Evolutionary conservation across 2,113 vertebrate genomes (phyloP), one percentile per base, ranked within the genome.

Genomic region (Oceanites oceanicus): DNA sequence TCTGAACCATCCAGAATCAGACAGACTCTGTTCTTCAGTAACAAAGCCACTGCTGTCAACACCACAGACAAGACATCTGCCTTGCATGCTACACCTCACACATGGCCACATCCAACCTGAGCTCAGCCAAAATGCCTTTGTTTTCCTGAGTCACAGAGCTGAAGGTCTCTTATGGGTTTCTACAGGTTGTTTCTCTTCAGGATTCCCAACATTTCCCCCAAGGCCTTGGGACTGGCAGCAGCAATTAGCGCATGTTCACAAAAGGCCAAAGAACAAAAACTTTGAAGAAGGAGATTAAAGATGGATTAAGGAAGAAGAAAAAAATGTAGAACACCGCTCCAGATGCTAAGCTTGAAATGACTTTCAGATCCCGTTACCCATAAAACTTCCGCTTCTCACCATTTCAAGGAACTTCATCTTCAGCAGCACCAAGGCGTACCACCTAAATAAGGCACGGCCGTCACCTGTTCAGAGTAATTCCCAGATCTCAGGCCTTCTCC

Each of bases 261-360:
- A 74, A 93, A 88, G 44, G 62, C 29, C 77, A 79, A 68, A 87
- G 56, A 96, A 79, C 34, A 95, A 94, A 92, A 95, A 45, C 40
- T 72, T 94, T 66, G 49, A 88, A 59, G 92, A 86, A 88, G 27
- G 17, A 78, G 81, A 91, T 86, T 88, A 92, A 87, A 95, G 67
- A 93, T 30, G 75, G 85, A 80, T 85, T 88, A 86, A 86, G 36
- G 52, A 67, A 44, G 23, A 32, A 13, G 20, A 32, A 30, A 42
- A 42, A 68, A 15, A 56, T 10, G 9, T 30, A 83, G 49, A 89
- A 86, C 16, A 13, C 23, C 27, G 62, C 27, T 84, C 32, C 52
- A 92, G 80, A 78, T 81, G 77, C 1, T 2, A 67, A 78, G 44
- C 49, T 73, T 68, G 36, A 93, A 96, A 93, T n/a, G 1, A 78